phyloP scores from a whole-genome alignment of 2,113 vertebrate species.

The Actenoides hombroni region DNA sequence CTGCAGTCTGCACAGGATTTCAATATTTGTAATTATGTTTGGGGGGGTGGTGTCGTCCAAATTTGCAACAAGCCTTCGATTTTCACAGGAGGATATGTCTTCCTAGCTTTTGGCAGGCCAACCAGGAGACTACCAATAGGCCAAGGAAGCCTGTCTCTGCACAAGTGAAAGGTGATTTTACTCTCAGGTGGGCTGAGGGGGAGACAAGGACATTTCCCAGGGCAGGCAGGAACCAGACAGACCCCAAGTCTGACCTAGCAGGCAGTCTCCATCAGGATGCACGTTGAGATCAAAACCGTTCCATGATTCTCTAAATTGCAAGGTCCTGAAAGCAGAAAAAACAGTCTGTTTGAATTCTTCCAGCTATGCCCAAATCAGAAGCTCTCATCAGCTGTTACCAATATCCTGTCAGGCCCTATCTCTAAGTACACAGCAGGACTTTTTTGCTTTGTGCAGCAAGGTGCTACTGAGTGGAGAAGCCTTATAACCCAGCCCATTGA shows the following conservation, averaged over 20 bases:
- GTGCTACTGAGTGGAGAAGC: neutral
- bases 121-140: neutral
- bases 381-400: neutral
- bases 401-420: neutral
- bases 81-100: neutral
- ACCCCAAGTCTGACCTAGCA: fast-evolving
- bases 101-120: neutral
- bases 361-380: neutral
- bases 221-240: neutral
- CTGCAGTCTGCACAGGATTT: neutral
- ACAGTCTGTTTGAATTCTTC: neutral
- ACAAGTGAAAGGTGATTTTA: neutral
- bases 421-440: neutral
- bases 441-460: neutral
- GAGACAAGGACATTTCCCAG: neutral
- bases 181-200: neutral
- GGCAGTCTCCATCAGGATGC: neutral
- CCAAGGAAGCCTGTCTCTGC: neutral
- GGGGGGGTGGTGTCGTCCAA: fast-evolving
- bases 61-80: neutral
- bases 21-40: neutral
- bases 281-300: neutral
- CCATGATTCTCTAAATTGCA: neutral
- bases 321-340: neutral
- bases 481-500: neutral